Percentiles rank a stretch among this genome's conserved stretches.
Evolutionary conservation across 1,140 invertebrate species (phyloP).

Genomic region (Anagrus nilaparvatae): DNA sequence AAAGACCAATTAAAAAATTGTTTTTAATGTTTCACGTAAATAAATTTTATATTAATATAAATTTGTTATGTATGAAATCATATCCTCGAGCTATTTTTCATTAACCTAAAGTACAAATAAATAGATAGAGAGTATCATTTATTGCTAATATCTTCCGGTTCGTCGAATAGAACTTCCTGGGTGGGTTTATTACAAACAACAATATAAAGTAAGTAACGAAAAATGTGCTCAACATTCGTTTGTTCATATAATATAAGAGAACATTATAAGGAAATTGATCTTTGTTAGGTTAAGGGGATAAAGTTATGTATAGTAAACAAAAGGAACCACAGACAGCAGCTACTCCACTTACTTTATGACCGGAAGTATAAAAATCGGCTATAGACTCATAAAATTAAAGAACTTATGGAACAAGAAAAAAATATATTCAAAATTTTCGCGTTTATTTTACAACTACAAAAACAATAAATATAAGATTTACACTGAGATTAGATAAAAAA

Average conservation of each 20-base stretch:
- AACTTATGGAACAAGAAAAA: no score
- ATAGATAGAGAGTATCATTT: constrained; percentile 7
- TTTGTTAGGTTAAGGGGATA: constrained; percentile 1
- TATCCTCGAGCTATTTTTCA: no score
- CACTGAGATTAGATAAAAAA: no score
- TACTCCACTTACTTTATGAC: no score
- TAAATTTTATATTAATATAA: no score
- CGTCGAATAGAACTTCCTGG: not conserved
- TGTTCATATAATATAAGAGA: not conserved
- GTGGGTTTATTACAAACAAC: not conserved
- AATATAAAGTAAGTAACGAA: not conserved
- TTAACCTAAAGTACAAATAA: no score
- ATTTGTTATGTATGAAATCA: no score
- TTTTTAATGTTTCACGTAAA: no score
- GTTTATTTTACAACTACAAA: no score
- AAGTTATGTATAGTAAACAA: not conserved
- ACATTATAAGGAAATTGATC: constrained; percentile 10
- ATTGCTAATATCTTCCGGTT: constrained; percentile 7
- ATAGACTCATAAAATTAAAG: constrained; percentile 5
- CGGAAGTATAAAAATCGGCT: constrained; percentile 10
- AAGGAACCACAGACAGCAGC: not conserved
- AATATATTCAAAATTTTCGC: no score
- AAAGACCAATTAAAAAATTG: no score
- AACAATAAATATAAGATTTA: no score
- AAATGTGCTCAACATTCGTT: not conserved